Base-by-base conservation (phyloP, 1,140 invertebrate species). In the Dreissena rostriformis region DNA sequence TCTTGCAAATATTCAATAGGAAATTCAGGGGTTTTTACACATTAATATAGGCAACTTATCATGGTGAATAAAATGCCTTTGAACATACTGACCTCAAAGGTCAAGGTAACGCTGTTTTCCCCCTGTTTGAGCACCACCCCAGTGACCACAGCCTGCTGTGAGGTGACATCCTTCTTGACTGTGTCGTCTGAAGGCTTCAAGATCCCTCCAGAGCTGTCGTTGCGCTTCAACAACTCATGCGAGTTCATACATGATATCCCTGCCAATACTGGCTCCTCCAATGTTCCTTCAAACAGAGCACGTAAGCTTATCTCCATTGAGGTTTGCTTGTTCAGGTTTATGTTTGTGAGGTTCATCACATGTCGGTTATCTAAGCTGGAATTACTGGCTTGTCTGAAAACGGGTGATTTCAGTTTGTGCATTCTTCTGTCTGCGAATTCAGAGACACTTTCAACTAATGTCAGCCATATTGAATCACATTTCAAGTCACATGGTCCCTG, bases 211-310 rank as follows among this genome's bases (percentile, higher is more conserved):
- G 93, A 78, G 91, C 94, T 92, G 91, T 91, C 92, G 52, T 70
- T 85, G 81, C 89, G 84, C 70, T 87, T 90, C 12, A 93, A 78
- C 11, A 92, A 76, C 49, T 90, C 89, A 28, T 92, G 90, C 53
- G 91, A 89, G 67, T 92, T 90, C n/a, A 89, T 87, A 89, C 93
- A 94, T 28, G 89, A 88, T 15, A 94, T 88, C 14, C 91, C 87
- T 68, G 91, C 90, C 1, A 90, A 86, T 26, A 91, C 87, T 15
- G 94, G 86, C 76, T 95, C 96, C 89, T 96, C 96, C 90, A 97
- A 95, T 91, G 97, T 96, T 86, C 96, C 96, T 88, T 97, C 96
- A 49, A 97, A 92, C 89, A 96, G 95, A 1, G 96, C 95, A 66
- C 95, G 95, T 84, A 97, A 95, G 86, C 96, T 94, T 74, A 97